phyloP scores from a whole-genome alignment of 2,797 vertebrate species.

The Babyrousa celebensis region DNA sequence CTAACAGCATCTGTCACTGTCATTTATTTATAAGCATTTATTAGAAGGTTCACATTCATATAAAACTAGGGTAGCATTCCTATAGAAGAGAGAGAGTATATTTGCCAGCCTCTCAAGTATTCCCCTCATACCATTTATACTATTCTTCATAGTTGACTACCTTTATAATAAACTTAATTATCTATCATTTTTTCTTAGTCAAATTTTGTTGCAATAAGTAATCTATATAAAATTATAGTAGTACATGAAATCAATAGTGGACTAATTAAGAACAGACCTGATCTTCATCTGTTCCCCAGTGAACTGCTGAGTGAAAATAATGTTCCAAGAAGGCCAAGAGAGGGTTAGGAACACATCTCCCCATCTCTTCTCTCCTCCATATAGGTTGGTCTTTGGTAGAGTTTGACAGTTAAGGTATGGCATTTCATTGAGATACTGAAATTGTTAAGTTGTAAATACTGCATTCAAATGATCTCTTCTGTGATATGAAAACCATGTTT shows the following conservation, averaged over 20 bases:
- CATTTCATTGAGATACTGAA: background rate
- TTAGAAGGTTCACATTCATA: background rate
- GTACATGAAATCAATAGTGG: background rate
- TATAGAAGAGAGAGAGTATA: background rate
- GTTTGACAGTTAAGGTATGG: background rate
- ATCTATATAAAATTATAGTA: background rate
- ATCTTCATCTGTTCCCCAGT: background rate
- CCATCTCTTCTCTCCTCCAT: background rate
- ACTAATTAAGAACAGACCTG: background rate
- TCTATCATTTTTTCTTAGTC: background rate
- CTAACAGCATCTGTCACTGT: background rate
- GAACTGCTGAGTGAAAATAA: conserved; percentile 14
- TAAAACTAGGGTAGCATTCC: background rate
- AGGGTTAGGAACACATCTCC: background rate
- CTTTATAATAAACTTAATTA: background rate
- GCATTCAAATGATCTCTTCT: background rate
- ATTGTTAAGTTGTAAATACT: background rate
- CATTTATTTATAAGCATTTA: background rate
- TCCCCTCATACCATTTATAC: background rate
- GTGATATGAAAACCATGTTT: background rate
- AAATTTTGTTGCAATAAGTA: background rate
- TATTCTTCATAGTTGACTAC: background rate
- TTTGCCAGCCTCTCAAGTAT: background rate
- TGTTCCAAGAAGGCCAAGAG: background rate
- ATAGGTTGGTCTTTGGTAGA: background rate